Percentiles rank a stretch among this genome's conserved stretches.
Conservation (phyloP, 2,113 vertebrate species). For the Crotalus helleri region DNA sequence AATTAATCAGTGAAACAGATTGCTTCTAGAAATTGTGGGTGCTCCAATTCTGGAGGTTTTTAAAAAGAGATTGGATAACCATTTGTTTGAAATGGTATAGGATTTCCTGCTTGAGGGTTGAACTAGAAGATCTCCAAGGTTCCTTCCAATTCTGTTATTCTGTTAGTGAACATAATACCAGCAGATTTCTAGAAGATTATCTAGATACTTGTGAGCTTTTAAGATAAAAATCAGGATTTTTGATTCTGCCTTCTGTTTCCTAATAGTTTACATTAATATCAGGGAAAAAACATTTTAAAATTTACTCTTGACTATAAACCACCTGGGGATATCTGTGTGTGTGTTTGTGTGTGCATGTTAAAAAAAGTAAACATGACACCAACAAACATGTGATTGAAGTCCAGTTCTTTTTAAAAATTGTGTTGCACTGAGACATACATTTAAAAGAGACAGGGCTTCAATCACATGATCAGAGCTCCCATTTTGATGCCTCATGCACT, state of each 20-base stretch:
- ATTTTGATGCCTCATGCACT: not conserved
- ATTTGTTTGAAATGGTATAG: no score
- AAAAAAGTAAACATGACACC: not conserved
- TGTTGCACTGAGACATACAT: not conserved
- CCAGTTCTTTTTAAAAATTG: not conserved
- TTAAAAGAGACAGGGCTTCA: not conserved
- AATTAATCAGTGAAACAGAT: not conserved
- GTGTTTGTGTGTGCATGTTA: not conserved
- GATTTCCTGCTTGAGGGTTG: no score
- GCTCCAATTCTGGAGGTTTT: not conserved
- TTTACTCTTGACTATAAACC: not conserved
- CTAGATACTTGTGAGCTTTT: not conserved
- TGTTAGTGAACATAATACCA: not conserved
- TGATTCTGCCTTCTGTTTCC: constrained; percentile 6
- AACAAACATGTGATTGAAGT: not conserved
- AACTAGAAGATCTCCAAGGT: no score
- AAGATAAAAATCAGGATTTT: accelerated
- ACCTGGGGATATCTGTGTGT: not conserved
- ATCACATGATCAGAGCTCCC: not conserved
- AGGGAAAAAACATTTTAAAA: no score
- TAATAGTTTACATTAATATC: not conserved
- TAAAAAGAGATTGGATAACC: not conserved
- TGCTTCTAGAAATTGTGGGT: not conserved
- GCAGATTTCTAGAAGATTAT: not conserved
- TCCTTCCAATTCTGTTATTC: no score